Evolutionary conservation across 2,888 invertebrate genomes (phyloP), one percentile per base, ranked within the genome.

Genomic region (Melipona bicolor): DNA sequence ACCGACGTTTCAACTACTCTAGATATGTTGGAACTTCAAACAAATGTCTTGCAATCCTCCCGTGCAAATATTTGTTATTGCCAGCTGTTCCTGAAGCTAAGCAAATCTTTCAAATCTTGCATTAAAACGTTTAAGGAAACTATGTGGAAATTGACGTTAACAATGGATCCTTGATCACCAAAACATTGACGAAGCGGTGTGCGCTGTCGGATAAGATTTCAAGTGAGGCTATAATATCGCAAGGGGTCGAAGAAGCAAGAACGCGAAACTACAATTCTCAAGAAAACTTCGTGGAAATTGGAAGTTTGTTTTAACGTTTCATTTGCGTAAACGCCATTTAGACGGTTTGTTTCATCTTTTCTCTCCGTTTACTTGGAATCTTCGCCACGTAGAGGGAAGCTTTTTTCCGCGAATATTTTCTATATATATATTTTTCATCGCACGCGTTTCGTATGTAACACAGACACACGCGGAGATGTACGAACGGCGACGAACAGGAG

Each of bases 31-130:
- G 50, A 71, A 80, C 50, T 50, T 17, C 36, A 77, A 77, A 70
- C 54, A 68, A 68, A 64, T n/a, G 17, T 24, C 54, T 36, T 13
- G 43, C 27, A 32, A 80, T 72, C 56, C 61, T 36, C n/a, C n/a
- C 4, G 59, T n/a, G 69, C 74, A 80, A 83, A 80, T 74, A 77
- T 73, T 80, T 59, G 54, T 27, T 19, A 50, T 70, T 36, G 24
- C 54, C 77, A 27, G 67, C 5, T 50, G 54, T 32, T 67, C 11
- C 4, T 54, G 27, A 36, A 56, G 65, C 4, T 54, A 19, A 36
- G 3, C 27, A 4, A 54, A 21, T 19, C 24, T 36, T 36, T 43
- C n/a, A 17, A 56, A n/a, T 19, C 2, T n/a, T 67, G 21, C 19
- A 9, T 32, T 27, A 13, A 27, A 32, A 3, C 19, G 19, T 62